These are phyloP conservation scores for Galemys pyrenaicus DNA, from an alignment of 2,113 vertebrate genomes.

Conservation along the genomic window DNA sequence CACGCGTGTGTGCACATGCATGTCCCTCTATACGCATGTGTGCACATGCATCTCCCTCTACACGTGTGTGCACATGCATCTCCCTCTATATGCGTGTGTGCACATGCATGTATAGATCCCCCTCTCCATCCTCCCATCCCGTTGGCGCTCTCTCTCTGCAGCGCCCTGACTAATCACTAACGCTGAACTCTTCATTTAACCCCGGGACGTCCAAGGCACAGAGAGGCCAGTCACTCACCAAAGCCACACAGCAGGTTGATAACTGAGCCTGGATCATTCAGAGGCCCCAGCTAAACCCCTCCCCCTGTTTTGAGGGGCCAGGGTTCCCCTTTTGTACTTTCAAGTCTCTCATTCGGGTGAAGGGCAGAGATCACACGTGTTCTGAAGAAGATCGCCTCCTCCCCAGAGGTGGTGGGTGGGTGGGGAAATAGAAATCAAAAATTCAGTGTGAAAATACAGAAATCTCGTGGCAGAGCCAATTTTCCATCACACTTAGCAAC, in stretches of 20 bases:
- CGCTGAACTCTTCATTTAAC: neutral
- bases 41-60: neutral
- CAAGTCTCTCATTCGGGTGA: neutral
- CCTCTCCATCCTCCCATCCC: fast-evolving
- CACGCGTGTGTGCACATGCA: neutral
- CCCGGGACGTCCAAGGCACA: neutral
- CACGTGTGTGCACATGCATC: neutral
- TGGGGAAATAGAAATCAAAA: conserved; percentile 76
- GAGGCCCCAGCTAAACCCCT: neutral
- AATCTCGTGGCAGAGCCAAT: conserved; percentile 66
- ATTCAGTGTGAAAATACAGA: conserved; percentile 69
- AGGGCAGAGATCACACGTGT: conserved; percentile 21
- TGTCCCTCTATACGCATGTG: neutral
- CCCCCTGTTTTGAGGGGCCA: neutral
- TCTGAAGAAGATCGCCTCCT: conserved; percentile 35
- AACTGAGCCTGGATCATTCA: neutral
- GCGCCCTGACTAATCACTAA: neutral
- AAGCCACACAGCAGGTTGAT: neutral
- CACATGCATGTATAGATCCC: neutral
- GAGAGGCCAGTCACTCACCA: neutral
- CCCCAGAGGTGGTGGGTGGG: conserved; percentile 63
- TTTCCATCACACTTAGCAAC: conserved; percentile 79
- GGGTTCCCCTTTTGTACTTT: conserved; percentile 44
- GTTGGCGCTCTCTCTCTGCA: neutral
- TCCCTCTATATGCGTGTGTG: neutral